phyloP scores from a whole-genome alignment of 2,113 vertebrate genomes.

The Pelvicachromis taeniatus region DNA sequence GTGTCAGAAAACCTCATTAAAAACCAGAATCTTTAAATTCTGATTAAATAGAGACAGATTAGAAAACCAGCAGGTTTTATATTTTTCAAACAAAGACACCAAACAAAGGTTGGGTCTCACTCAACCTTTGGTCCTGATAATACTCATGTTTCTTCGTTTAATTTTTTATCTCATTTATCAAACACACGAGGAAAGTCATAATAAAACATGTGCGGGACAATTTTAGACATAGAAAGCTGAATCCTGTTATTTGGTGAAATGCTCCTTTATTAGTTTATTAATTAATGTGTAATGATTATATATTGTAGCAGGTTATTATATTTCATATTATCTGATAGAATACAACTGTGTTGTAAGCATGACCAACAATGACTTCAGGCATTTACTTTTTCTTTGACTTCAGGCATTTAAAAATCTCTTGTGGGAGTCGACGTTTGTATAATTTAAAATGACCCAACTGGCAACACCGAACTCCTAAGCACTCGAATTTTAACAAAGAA shows the following conservation, averaged over 20 bases:
- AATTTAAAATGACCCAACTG: not conserved
- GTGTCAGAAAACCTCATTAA: conserved; percentile 35
- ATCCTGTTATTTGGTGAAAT: not conserved
- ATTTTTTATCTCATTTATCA: not conserved
- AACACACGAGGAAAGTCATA: not conserved
- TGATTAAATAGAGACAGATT: conserved; percentile 7
- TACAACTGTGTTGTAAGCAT: not conserved
- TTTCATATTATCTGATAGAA: not conserved
- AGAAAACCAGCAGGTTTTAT: not conserved
- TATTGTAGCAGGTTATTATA: not conserved
- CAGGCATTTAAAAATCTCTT: not conserved
- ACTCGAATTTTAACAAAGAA: not conserved
- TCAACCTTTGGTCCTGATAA: not conserved
- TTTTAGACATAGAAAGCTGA: not conserved
- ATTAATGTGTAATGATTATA: not conserved
- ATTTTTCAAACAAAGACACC: not conserved
- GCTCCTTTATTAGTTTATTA: not conserved
- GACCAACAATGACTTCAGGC: not conserved
- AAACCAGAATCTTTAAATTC: conserved; percentile 2
- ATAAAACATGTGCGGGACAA: not conserved
- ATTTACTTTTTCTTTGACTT: no score
- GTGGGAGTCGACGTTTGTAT: not conserved
- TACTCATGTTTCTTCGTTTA: no score
- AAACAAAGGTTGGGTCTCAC: not conserved
- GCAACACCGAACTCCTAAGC: not conserved